Conservation (phyloP, 2,797 vertebrate genomes). For the Dipus sagitta region DNA sequence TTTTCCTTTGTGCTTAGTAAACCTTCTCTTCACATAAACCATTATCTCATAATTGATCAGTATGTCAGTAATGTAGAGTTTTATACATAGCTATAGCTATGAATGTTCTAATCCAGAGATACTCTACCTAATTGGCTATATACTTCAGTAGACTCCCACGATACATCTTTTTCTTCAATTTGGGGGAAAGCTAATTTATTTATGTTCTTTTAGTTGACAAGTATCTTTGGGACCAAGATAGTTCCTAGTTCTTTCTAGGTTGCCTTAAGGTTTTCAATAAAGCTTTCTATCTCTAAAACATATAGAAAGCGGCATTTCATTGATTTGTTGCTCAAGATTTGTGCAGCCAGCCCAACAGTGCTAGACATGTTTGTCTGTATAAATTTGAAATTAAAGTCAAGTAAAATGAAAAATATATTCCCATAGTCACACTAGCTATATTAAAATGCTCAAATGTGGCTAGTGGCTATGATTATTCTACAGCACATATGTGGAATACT, state of each 20-base stretch:
- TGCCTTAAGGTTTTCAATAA: slow-evolving; percentile 23
- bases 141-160: not conserved
- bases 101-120: not conserved
- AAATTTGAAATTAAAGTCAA: slow-evolving; percentile 41
- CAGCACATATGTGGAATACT: not conserved
- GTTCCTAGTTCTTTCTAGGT: slow-evolving; percentile 18
- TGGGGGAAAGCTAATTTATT: not conserved
- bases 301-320: not conserved
- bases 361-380: not conserved
- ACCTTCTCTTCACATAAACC: slow-evolving; percentile 49
- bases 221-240: not conserved
- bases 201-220: not conserved
- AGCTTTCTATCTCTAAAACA: not conserved
- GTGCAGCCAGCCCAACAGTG: not conserved
- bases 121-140: not conserved
- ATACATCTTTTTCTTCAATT: slow-evolving; percentile 14
- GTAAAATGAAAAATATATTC: not conserved
- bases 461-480: not conserved
- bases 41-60: not conserved
- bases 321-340: not conserved
- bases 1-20: slow-evolving; percentile 61
- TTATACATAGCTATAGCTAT: not conserved
- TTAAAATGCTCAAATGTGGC: not conserved
- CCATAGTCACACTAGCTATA: not conserved
- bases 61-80: not conserved